phyloP scores from a whole-genome alignment of 92 coral and sea anemone genomes.

The Porites evermanni region DNA sequence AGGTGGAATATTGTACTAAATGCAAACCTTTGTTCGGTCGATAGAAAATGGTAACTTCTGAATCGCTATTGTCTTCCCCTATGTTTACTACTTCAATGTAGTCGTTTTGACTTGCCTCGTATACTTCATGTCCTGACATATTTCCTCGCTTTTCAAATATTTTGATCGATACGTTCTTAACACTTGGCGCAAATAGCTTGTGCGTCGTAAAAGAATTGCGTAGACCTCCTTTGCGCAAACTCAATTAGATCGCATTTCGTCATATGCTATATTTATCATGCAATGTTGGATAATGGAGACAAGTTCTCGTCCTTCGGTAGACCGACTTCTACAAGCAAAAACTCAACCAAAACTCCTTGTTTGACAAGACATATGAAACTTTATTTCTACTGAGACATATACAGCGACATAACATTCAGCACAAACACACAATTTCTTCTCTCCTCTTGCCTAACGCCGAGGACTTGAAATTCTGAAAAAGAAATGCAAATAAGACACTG shows the following conservation, averaged over 20 bases:
- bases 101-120: not conserved
- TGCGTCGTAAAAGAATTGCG: not conserved
- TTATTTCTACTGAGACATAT: not conserved
- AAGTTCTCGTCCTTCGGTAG: not conserved
- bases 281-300: not conserved
- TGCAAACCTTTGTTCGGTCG: not conserved
- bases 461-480: not conserved
- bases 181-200: not conserved
- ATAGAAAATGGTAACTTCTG: not conserved
- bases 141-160: not conserved
- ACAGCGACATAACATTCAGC: not conserved
- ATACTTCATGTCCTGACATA: not conserved
- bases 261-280: not conserved
- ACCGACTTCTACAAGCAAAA: not conserved
- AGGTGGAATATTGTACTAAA: not conserved
- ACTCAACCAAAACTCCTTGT: not conserved
- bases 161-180: not conserved
- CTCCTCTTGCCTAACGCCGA: not conserved
- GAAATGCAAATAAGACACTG: not conserved
- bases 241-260: not conserved
- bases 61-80: not conserved
- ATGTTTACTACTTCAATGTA: not conserved
- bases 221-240: not conserved
- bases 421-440: not conserved
- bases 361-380: not conserved